Conservation (phyloP, 2,888 invertebrate species). For the Timema cristinae region DNA sequence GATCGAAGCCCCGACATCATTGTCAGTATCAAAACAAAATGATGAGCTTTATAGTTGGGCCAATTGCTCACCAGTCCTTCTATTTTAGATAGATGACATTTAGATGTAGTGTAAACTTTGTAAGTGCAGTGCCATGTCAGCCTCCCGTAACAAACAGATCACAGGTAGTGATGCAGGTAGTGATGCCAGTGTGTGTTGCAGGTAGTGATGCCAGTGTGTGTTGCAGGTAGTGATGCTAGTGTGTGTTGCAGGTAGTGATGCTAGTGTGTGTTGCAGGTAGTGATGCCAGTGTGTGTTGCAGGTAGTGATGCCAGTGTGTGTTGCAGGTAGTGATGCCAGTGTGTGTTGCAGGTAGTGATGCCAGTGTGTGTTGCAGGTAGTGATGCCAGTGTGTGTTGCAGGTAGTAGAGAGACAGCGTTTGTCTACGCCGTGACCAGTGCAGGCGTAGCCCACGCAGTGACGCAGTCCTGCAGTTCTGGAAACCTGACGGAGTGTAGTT, state of each 20-base stretch:
- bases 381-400: slow-evolving; percentile 36
- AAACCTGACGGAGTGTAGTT: slow-evolving; percentile 55
- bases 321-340: slow-evolving; percentile 51
- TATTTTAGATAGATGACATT: too few relatives aligned
- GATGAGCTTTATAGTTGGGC: too few relatives aligned
- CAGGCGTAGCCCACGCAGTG: slow-evolving; percentile 54
- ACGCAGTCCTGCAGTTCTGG: slow-evolving; percentile 54
- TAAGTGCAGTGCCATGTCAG: too few relatives aligned
- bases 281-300: slow-evolving; percentile 36
- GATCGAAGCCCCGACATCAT: too few relatives aligned
- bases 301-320: slow-evolving; percentile 43
- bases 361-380: not conserved
- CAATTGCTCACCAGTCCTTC: too few relatives aligned
- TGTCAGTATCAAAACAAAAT: too few relatives aligned
- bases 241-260: slow-evolving; percentile 45
- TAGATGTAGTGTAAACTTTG: too few relatives aligned
- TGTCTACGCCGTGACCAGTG: slow-evolving; percentile 53
- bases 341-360: not conserved
- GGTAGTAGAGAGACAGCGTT: slow-evolving; percentile 56
- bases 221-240: slow-evolving; percentile 46
- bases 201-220: slow-evolving; percentile 43
- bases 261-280: slow-evolving; percentile 45
- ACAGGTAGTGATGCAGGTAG: too few relatives aligned
- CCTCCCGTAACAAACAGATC: too few relatives aligned
- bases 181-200: slow-evolving; percentile 36